Evolutionary conservation across 2,888 invertebrate species (phyloP).

Genomic region (Nasonia oneida): DNA sequence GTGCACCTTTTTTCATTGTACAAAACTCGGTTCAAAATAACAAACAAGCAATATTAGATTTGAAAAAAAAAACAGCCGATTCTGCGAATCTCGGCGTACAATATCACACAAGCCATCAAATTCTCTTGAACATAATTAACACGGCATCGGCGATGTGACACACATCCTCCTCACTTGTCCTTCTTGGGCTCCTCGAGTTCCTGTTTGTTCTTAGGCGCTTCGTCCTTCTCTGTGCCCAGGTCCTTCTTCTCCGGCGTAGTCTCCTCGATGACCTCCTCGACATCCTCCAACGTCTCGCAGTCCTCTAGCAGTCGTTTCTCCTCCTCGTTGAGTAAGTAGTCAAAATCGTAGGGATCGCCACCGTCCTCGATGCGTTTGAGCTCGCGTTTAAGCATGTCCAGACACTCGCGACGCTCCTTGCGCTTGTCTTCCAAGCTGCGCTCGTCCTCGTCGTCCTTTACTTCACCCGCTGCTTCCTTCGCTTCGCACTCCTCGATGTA

Average conservation of each 20-base stretch:
- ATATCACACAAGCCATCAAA: not conserved
- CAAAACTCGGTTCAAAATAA: too few relatives aligned
- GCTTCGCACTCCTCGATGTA: constrained; percentile 75
- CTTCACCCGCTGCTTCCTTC: constrained; percentile 67
- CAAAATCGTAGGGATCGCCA: constrained; percentile 74
- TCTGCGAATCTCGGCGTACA: too few relatives aligned
- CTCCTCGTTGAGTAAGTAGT: constrained; percentile 72
- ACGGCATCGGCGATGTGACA: not conserved
- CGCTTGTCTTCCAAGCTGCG: constrained; percentile 66
- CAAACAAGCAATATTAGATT: too few relatives aligned
- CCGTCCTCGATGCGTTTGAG: constrained; percentile 73
- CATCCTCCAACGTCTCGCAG: constrained; percentile 77
- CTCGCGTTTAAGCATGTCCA: constrained; percentile 76
- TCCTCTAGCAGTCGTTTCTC: constrained; percentile 78
- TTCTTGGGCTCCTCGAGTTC: constrained; percentile 63
- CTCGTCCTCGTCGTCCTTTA: constrained; percentile 53
- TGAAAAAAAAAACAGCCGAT: too few relatives aligned
- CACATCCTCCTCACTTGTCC: constrained; percentile 60
- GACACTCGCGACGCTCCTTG: constrained; percentile 75
- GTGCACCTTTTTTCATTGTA: not conserved
- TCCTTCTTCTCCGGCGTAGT: constrained; percentile 48
- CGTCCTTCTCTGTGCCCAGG: constrained; percentile 36
- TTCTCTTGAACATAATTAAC: not conserved
- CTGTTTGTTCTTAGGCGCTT: constrained; percentile 1
- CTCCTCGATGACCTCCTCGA: constrained; percentile 59